Base-by-base conservation (phyloP, 35 echinoderm and acorn worm genomes). In the Ophioderma brevispina region DNA sequence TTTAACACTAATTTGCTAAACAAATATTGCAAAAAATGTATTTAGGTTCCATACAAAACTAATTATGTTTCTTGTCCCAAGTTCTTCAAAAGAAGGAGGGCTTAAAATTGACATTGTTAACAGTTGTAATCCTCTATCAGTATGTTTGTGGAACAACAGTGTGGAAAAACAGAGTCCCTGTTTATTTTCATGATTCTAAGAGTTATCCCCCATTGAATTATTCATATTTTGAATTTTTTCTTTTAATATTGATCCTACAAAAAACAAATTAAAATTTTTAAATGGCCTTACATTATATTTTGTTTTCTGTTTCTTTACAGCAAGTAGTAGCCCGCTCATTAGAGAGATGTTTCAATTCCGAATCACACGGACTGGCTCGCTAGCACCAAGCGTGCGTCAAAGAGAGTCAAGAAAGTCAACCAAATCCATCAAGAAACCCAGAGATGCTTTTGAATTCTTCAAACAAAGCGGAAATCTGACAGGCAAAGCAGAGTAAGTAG, bases 371-470 rank as follows among this genome's bases (percentile, higher is more conserved):
- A 98, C 94, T 8, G 96, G 96, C 13, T 98, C 96, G 13, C 55
- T 98, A 38, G 96, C 93, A 1, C 96, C 96, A 32, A 98, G 96
- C 56, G 64, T 91, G 28, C 37, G 91, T 37, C 96, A 98, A 56
- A 37, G 90, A 18, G 80, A 85, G 39, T 88, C 89, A 23, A 46
- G 93, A n/a, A 89, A 79, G 31, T 83, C 89, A 19, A 76, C 86
- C 0, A 85, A 85, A 37, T 85, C 89, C 23, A 41, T 82, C 56
- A 93, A 93, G 86, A 88, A 92, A 42, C 81, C 89, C n/a, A 80
- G 85, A 33, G 90, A 95, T 85, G 89, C 94, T 19, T 95, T 95
- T 82, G 94, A 86, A 1, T 95, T 95, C 90, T 95, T 95, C 86
- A 78, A 85, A n/a, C 82, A 95, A 87, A 95, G 37, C 84, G 83